phyloP scores from a whole-genome alignment of 2,888 invertebrate genomes.

The Eudemis profundana region DNA sequence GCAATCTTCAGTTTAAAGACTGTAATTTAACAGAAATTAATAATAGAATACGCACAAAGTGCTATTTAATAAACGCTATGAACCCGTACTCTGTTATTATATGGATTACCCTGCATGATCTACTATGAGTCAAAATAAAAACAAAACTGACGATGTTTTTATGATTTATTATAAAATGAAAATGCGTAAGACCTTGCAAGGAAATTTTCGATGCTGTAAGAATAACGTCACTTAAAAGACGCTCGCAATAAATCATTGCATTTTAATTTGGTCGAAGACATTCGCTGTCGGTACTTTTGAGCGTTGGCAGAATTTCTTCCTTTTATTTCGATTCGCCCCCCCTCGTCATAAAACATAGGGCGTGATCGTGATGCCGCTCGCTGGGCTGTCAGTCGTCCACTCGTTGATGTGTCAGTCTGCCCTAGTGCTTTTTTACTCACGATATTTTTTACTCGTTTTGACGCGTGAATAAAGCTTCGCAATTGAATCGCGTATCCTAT shows the following conservation, averaged over 20 bases:
- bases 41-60: conserved; percentile 69
- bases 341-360: conserved; percentile 68
- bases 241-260: conserved; percentile 67
- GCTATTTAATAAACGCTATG: conserved; percentile 68
- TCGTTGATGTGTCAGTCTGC: conserved; percentile 50
- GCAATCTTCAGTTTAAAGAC: conserved; percentile 53
- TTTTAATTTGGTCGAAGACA: conserved; percentile 73
- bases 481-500: conserved; percentile 29
- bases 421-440: conserved; percentile 45
- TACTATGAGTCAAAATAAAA: conserved; percentile 19
- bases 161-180: conserved; percentile 19
- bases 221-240: conserved; percentile 52
- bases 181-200: conserved; percentile 12
- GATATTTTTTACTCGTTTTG: conserved; percentile 33
- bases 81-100: conserved; percentile 63
- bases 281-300: conserved; percentile 62
- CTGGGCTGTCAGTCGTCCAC: conserved; percentile 58
- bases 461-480: conserved; percentile 34
- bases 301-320: conserved; percentile 65
- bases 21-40: conserved; percentile 69
- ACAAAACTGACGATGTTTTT: conserved; percentile 8
- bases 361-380: conserved; percentile 59
- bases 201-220: conserved; percentile 31
- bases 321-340: conserved; percentile 67
- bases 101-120: conserved; percentile 48